Base-by-base conservation (phyloP, 1,140 invertebrate species). In the Dendroctonus valens region DNA sequence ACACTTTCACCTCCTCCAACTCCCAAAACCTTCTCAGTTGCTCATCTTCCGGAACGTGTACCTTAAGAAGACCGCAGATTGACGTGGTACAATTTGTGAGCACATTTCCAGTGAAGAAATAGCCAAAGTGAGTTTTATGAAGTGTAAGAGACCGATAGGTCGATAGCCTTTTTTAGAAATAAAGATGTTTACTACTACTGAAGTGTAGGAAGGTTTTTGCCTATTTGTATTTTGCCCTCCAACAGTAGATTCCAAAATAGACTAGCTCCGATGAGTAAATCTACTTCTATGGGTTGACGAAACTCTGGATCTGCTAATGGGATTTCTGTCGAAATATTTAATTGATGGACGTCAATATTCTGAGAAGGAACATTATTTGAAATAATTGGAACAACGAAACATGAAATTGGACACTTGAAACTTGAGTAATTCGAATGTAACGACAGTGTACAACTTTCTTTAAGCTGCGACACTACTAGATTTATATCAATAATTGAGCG, bases 41-140 rank as follows among this genome's bases (percentile, higher is more conserved):
- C 50, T 52, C 50, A 52, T 52, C 50, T 52, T 52, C 50, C 15
- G 50, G 50, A 52, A 52, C 5, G 15, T 52, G 50, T 52, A 52
- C 15, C 15, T 52, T 9, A 15, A 15, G 15, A 52, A 52, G 15
- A 52, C 15, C 15, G 50, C 50, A 52, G 5, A 52, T 52, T 52
- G 50, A 52, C 15, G 11, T 5, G 11, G 8, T 52, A n/a, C n/a
- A 52, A 52, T 52, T 15, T 3, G 15, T 8, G 50, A 15, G 5
- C 15, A 52, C 26, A 15, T 15, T 52, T 3, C 50, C 50, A 52
- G 50, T 52, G 3, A 52, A 2, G 11, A 52, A 2, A 52, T 52
- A 52, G 15, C 50, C 50, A 52, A 52, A 52, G 50, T 9, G 11
- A 52, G 50, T 52, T 3, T 52, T 52, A 8, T 5, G 50, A 12